Base-by-base conservation (phyloP, 1,140 invertebrate species). In the Lasioglossum baleicum region DNA sequence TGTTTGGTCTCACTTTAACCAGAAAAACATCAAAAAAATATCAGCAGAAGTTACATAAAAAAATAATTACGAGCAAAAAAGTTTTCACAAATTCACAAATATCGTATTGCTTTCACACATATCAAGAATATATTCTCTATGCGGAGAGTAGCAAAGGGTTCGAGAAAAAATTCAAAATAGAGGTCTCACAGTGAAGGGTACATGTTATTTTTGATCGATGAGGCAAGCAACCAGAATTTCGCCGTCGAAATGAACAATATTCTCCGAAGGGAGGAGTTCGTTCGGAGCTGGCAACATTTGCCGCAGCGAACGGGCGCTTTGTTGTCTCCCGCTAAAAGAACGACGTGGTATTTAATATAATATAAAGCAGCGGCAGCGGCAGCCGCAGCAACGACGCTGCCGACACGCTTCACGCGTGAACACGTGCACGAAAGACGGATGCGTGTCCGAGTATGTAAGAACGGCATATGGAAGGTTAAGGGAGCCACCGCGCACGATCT, bases 391-490 rank as follows among this genome's bases (percentile, higher is more conserved):
- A 20, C 56, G 20, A n/a, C 56, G 20, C 20, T n/a, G 2, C 56
- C 56, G 56, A 58, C 56, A 58, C 56, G 56, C 56, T 58, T 58
- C 56, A 58, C 56, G 56, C 56, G 20, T n/a, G 56, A 58, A 58
- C 56, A 58, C 56, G 20, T 58, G 56, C 56, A n/a, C 56, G 56
- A n/a, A 53, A 58, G 56, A 58, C 56, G 56, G 56, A 58, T 58
- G 56, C 56, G 56, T 58, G 56, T 20, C 56, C 56, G 56, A 8
- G 56, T 58, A n/a, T 7, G 56, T 7, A n/a, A 58, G 56, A 58
- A 58, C 56, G 56, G n/a, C 56, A 58, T 58, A 58, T 58, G 56
- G 56, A 58, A 58, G 56, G 20, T 58, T 58, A 58, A 58, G 56
- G 56, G 56, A 58, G n/a, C 56, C 56, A 58, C 22, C 56, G 56